These are phyloP conservation scores for Heliothis peltigera DNA, from an alignment of 2,888 invertebrate genomes.

Conservation along the genomic window DNA sequence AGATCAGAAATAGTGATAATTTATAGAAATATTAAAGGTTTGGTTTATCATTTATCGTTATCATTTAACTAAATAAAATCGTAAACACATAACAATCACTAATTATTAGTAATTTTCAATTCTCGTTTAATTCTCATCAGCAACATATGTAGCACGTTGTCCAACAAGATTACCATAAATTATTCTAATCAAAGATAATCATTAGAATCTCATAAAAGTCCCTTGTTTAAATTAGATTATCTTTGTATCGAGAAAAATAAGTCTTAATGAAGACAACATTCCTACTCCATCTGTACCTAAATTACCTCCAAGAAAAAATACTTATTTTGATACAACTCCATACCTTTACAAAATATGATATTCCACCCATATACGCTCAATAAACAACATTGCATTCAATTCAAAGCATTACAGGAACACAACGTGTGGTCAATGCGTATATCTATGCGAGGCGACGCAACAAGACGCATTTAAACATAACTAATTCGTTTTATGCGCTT, in stretches of 20 bases:
- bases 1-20: no score
- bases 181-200: no score
- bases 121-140: background rate
- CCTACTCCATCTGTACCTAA: constrained; percentile 10
- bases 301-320: constrained; percentile 32
- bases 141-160: background rate
- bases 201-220: no score
- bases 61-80: no score
- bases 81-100: no score
- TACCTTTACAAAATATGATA: constrained; percentile 72
- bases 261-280: background rate
- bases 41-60: no score
- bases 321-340: constrained; percentile 58
- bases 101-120: no score
- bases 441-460: constrained; percentile 71
- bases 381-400: constrained; percentile 81
- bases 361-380: constrained; percentile 72
- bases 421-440: constrained; percentile 83
- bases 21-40: no score
- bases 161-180: background rate
- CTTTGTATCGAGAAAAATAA: no score
- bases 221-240: no score
- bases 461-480: constrained; percentile 78
- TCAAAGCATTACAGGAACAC: constrained; percentile 76
- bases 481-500: constrained; percentile 75